Evolutionary conservation across 2,113 vertebrate species (phyloP).

Genomic region (Chinchilla lanigera): DNA sequence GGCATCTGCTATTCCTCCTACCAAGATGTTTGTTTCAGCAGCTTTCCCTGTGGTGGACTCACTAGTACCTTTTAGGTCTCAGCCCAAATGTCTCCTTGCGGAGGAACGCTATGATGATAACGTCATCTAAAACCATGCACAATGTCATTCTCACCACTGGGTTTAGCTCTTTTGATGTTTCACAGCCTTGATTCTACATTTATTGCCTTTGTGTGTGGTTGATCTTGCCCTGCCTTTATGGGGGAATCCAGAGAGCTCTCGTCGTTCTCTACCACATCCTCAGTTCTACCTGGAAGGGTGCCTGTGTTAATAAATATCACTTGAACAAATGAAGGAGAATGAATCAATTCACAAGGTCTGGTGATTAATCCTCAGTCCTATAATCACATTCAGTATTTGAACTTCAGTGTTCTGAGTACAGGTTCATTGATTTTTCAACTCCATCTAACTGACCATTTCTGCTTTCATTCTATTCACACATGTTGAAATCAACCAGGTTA

Average conservation of each 20-base stretch:
- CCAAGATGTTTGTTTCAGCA: neutral
- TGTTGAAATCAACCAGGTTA: neutral
- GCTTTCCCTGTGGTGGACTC: neutral
- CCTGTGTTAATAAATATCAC: neutral
- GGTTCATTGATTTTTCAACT: conserved; percentile 22
- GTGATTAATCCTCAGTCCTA: conserved; percentile 11
- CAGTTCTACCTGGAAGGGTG: neutral
- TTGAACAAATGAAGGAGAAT: conserved; percentile 21
- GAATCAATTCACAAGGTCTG: neutral
- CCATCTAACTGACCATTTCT: conserved; percentile 24
- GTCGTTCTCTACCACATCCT: neutral
- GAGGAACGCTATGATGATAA: neutral
- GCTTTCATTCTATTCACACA: conserved; percentile 17
- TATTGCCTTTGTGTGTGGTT: neutral
- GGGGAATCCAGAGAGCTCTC: neutral
- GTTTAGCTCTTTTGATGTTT: neutral
- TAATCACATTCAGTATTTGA: neutral
- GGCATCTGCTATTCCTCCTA: neutral
- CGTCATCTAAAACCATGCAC: neutral
- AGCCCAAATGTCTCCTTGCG: neutral
- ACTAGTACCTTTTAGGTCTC: neutral
- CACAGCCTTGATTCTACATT: neutral
- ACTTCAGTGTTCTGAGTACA: neutral
- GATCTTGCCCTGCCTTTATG: neutral
- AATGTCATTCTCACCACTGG: neutral